Conservation (phyloP, 2,797 vertebrate species). For the Leptodactylus fallax region DNA sequence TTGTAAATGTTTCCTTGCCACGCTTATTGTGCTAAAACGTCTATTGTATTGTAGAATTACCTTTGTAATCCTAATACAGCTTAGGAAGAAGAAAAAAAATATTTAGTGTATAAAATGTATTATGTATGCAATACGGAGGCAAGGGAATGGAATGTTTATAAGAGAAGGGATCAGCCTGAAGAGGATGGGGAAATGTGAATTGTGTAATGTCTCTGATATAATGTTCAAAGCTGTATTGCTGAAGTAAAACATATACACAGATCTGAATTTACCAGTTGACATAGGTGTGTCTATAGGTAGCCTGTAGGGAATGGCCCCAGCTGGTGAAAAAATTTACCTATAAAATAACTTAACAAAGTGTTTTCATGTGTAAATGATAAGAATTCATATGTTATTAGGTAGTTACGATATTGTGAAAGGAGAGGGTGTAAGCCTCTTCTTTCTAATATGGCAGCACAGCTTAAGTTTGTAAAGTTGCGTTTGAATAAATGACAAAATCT, state of each 20-base stretch:
- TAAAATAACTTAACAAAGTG: too few relatives aligned
- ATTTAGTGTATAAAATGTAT: conserved; percentile 22
- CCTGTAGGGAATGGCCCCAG: not conserved
- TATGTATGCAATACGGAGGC: not conserved
- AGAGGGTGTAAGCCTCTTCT: too few relatives aligned
- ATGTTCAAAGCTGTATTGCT: not conserved
- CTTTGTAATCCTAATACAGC: conserved; percentile 42
- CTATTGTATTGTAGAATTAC: conserved; percentile 50
- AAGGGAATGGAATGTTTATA: not conserved
- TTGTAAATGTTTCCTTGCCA: conserved; percentile 30
- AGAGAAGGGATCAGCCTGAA: not conserved
- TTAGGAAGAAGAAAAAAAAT: not conserved
- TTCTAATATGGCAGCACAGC: too few relatives aligned
- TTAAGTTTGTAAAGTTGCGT: too few relatives aligned
- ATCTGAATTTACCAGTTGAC: not conserved
- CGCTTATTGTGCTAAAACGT: conserved; percentile 31
- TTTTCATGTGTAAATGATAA: too few relatives aligned
- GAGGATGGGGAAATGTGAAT: not conserved
- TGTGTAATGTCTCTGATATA: not conserved
- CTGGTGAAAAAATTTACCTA: not conserved
- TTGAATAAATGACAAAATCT: too few relatives aligned
- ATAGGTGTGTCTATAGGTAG: not conserved
- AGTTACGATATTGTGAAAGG: too few relatives aligned
- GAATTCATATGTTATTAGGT: too few relatives aligned
- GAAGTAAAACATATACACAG: not conserved